Conservation (phyloP, 2,888 invertebrate genomes). For the Plebejus melissa region DNA sequence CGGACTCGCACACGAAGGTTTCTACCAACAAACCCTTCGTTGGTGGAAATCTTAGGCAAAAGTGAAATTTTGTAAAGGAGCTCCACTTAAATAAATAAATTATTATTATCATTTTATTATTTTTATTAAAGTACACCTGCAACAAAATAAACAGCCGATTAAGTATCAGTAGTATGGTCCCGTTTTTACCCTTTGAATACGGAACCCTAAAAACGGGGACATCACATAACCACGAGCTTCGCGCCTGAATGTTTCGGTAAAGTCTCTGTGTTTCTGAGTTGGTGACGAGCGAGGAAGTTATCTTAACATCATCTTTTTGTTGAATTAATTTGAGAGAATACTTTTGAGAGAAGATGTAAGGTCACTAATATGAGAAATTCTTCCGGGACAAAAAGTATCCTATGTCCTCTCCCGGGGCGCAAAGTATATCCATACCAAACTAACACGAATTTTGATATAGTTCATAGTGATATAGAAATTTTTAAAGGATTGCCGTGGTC, state of each 20-base stretch:
- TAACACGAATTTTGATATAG: too few species aligned
- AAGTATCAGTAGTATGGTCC: background rate
- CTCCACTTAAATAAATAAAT: too few species aligned
- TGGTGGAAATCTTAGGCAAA: background rate
- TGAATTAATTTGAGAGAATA: background rate
- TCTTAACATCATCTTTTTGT: constrained; percentile 3
- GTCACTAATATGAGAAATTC: too few species aligned
- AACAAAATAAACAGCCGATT: too few species aligned
- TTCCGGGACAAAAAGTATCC: too few species aligned
- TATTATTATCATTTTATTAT: too few species aligned
- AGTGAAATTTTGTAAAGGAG: too few species aligned
- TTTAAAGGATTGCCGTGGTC: too few species aligned
- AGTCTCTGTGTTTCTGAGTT: background rate
- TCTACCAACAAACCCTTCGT: background rate
- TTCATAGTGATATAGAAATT: too few species aligned
- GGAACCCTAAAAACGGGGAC: background rate
- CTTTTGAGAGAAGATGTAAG: background rate
- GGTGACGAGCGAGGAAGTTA: constrained; percentile 1
- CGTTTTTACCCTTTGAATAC: background rate
- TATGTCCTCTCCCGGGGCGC: too few species aligned
- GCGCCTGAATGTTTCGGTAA: background rate
- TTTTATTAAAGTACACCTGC: too few species aligned
- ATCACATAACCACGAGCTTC: background rate
- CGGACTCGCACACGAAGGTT: background rate
- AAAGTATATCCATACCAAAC: too few species aligned